A percentile compares a stretch with the other conserved stretches of the same genome.
phyloP scores from a whole-genome alignment of 2,888 invertebrate species.

The Cremastobaeus sp. region DNA sequence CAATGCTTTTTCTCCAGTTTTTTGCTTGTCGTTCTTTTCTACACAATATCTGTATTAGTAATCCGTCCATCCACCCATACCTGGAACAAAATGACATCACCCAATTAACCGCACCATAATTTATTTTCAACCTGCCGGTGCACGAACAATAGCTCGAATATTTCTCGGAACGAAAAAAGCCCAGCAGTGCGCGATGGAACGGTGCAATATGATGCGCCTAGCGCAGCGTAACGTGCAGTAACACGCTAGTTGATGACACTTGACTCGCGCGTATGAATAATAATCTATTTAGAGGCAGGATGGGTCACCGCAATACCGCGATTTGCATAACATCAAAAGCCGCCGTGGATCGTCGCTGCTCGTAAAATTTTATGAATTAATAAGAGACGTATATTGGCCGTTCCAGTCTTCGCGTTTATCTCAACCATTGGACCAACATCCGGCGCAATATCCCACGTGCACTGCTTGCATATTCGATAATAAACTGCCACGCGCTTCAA shows the following conservation, averaged over 20 bases:
- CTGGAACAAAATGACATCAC: not conserved
- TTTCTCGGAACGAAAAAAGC: constrained; percentile 16
- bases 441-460: constrained; percentile 36
- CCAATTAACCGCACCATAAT: constrained; percentile 12
- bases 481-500: constrained; percentile 22
- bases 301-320: constrained; percentile 35
- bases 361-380: constrained; percentile 58
- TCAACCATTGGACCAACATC: constrained; percentile 41
- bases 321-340: constrained; percentile 56
- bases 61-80: too few species aligned
- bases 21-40: too few species aligned
- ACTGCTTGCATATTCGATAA: constrained; percentile 15
- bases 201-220: constrained; percentile 13
- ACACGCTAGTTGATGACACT: constrained; percentile 42
- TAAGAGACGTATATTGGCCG: constrained; percentile 42
- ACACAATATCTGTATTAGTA: too few species aligned
- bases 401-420: constrained; percentile 40
- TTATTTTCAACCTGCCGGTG: constrained; percentile 17
- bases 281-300: constrained; percentile 40
- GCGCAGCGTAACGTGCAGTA: constrained; percentile 15
- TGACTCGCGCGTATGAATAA: constrained; percentile 45
- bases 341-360: constrained; percentile 18
- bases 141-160: constrained; percentile 8
- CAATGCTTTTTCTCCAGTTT: too few species aligned
- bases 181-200: constrained; percentile 1